Base-by-base conservation (phyloP, 2,797 vertebrate genomes). In the Clamator glandarius region DNA sequence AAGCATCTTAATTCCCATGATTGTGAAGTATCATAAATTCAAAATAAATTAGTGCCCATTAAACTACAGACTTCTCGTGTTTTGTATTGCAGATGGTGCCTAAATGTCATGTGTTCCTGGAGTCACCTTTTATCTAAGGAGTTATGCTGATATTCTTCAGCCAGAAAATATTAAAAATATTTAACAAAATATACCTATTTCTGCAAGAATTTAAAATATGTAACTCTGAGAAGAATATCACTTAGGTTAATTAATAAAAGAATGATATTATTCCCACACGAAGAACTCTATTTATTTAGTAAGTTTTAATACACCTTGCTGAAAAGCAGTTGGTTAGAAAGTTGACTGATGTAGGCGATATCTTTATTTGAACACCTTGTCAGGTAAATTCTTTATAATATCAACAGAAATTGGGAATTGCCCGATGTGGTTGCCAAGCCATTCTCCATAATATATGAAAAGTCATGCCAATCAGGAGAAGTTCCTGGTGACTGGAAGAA, bases 21-120 rank as follows among this genome's bases (percentile, higher is more conserved):
- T 62, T 54, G 21, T 48, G 59, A 95, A 90, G 57, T 67, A 90
- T 94, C 93, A 96, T 89, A 94, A 95, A 96, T 96, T 96, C 93
- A 93, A 96, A 97, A 96, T 95, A 97, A 96, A 97, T 96, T 95
- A 95, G 75, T 83, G 35, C 15, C 81, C 75, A 94, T 95, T 97
- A 97, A 96, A 86, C 92, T 44, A 87, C n/a, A 92, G 84, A 66
- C 44, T 96, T 72, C 75, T 87, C 52, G 36, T 93, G 18, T 95
- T 96, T 96, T 93, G 68, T 93, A 72, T 90, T 95, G 91, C 54
- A 93, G 90, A 96, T 73, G 81, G 70, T 82, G 86, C 58, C 58
- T 68, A 84, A 91, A 85, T n/a, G 89, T 66, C 63, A 90, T 52
- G 39, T 68, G 88, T 95, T 97, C 89, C 81, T 76, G 82, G 23